Conservation (phyloP, 1,140 invertebrate genomes). For the Doryteuthis pealeii region DNA sequence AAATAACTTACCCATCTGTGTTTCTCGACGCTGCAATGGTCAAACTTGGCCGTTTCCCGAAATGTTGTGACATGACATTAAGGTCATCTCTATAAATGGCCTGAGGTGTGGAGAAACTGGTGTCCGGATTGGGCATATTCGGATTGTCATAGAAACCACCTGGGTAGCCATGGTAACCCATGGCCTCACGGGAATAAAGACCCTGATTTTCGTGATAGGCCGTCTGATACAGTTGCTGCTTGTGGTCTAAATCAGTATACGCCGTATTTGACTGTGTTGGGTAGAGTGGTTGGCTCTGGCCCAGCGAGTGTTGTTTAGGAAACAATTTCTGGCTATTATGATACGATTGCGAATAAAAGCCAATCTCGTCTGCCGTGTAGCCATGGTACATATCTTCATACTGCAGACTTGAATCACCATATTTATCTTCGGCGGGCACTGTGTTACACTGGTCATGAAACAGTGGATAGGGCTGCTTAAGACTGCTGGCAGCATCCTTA, state of each 20-base stretch:
- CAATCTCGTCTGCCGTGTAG: conserved; percentile 22
- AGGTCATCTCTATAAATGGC: conserved; percentile 25
- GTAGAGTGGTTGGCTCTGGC: conserved; percentile 29
- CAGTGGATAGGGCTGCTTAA: conserved; percentile 27
- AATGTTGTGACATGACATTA: conserved; percentile 33
- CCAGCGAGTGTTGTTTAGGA: conserved; percentile 22
- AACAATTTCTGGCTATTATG: conserved; percentile 28
- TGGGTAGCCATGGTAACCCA: conserved; percentile 32
- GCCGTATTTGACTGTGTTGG: conserved; percentile 25
- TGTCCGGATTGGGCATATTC: conserved; percentile 20
- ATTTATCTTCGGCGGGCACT: conserved; percentile 22
- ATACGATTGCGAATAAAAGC: conserved; percentile 29
- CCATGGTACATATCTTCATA: conserved; percentile 31
- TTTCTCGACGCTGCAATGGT: conserved; percentile 47
- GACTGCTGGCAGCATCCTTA: conserved; percentile 25
- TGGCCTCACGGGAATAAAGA: conserved; percentile 18
- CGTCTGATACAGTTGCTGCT: conserved; percentile 22
- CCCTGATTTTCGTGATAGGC: conserved; percentile 19
- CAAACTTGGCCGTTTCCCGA: conserved; percentile 43
- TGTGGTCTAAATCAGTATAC: conserved; percentile 31
- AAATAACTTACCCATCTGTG: conserved; percentile 40
- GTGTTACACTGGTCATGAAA: conserved; percentile 24
- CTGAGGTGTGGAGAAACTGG: conserved; percentile 23
- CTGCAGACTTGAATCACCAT: conserved; percentile 15
- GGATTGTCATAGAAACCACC: conserved; percentile 38